Percentiles rank a stretch among this genome's conserved stretches.
Conservation (phyloP, 1,140 invertebrate genomes). For the Formica exsecta region DNA sequence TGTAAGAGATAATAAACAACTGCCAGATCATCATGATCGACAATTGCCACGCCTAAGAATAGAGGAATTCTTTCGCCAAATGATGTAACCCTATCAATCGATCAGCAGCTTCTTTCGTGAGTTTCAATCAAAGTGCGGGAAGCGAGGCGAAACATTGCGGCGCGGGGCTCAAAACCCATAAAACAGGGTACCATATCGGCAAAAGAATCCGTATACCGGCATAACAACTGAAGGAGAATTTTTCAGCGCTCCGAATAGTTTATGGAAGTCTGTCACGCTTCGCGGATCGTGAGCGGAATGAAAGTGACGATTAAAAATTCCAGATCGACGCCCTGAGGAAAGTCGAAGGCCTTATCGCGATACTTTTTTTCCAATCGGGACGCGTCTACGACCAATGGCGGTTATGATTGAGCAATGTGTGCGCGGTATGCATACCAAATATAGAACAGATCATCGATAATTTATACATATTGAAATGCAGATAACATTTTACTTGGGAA, state of each 20-base stretch:
- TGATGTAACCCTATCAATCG: constrained; percentile 36
- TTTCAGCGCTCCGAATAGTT: constrained; percentile 73
- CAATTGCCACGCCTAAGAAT: constrained; percentile 28
- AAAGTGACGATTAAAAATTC: constrained; percentile 77
- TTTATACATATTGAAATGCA: background rate
- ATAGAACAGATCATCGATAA: background rate
- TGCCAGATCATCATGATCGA: constrained; percentile 12
- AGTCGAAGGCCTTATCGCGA: constrained; percentile 53
- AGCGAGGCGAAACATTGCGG: constrained; percentile 61
- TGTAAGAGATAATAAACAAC: background rate
- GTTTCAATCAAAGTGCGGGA: constrained; percentile 40
- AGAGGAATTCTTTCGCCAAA: background rate
- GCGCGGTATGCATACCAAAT: background rate
- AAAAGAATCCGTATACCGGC: constrained; percentile 66
- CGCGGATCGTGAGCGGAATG: constrained; percentile 70
- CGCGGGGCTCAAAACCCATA: constrained; percentile 43
- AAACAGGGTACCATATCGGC: constrained; percentile 58
- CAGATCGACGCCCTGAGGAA: constrained; percentile 63
- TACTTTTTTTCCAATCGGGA: background rate
- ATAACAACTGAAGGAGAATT: constrained; percentile 77
- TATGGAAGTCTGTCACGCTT: constrained; percentile 70
- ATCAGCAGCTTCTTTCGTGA: constrained; percentile 44
- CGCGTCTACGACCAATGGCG: background rate
- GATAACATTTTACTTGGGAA: background rate
- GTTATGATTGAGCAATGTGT: background rate